Percentiles rank a stretch among this genome's conserved stretches.
Conservation (phyloP, 2,113 vertebrate genomes). For the Malurus melanocephalus region DNA sequence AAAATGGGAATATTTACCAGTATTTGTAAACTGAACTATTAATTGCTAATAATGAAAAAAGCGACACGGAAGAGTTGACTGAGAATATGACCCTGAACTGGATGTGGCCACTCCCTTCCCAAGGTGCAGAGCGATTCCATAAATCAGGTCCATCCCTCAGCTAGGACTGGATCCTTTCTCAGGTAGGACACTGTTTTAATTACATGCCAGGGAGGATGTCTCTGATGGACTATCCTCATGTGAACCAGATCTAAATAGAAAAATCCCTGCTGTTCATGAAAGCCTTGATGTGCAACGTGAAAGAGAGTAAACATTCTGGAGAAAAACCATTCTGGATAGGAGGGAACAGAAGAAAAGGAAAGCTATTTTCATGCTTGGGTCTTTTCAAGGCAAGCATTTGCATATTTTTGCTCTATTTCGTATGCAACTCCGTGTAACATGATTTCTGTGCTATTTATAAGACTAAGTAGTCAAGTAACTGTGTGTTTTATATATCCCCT, state of each 20-base stretch:
- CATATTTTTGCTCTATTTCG: slow-evolving; percentile 2
- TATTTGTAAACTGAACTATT: background rate
- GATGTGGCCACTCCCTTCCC: background rate
- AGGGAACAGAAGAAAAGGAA: background rate
- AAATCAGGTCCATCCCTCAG: background rate
- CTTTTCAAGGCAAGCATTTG: slow-evolving; percentile 5
- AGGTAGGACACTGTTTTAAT: background rate
- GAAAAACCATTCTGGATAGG: background rate
- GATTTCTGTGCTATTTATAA: slow-evolving; percentile 19
- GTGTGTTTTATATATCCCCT: background rate
- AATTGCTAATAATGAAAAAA: background rate
- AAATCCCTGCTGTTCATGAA: background rate
- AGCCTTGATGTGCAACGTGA: background rate
- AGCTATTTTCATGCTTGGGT: background rate
- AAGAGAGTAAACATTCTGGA: background rate
- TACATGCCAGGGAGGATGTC: slow-evolving; percentile 26
- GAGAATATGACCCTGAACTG: background rate
- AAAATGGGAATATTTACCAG: background rate
- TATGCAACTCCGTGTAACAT: background rate
- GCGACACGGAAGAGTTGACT: background rate
- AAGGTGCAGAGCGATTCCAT: background rate
- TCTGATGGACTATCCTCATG: slow-evolving; percentile 22
- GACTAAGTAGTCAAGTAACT: background rate
- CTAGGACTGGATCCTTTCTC: background rate
- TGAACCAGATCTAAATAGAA: background rate